These are phyloP conservation scores for Thaumatotibia leucotreta DNA, from an alignment of 1,140 invertebrate genomes.

Conservation along the genomic window DNA sequence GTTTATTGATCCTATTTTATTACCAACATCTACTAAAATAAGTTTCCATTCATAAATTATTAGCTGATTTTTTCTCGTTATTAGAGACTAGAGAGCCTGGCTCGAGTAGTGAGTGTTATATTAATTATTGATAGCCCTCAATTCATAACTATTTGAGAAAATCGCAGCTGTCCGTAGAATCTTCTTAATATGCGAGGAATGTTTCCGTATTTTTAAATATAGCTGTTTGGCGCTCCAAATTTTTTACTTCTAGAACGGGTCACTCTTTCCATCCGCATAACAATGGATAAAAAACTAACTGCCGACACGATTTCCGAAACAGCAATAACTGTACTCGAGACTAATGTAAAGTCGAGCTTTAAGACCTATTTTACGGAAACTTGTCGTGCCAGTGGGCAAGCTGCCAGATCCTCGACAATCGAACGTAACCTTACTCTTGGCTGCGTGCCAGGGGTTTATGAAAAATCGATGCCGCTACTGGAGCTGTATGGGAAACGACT, in stretches of 20 bases:
- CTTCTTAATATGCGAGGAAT: not conserved
- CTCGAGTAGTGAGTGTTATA: no score
- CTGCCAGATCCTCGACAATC: not conserved
- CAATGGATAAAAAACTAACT: not conserved
- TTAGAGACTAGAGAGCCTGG: no score
- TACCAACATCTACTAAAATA: no score
- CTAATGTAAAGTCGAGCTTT: slow-evolving; percentile 10
- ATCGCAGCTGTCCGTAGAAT: no score
- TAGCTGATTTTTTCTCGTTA: no score
- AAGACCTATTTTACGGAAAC: not conserved
- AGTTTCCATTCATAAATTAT: no score
- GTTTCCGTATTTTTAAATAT: not conserved
- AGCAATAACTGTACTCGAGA: not conserved
- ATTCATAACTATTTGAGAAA: no score
- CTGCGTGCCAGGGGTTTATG: not conserved
- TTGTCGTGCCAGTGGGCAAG: slow-evolving; percentile 3
- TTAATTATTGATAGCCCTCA: no score
- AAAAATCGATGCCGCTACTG: slow-evolving; percentile 10
- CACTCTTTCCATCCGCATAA: not conserved
- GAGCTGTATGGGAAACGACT: not conserved
- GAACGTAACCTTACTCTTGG: slow-evolving; percentile 9
- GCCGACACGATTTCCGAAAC: not conserved
- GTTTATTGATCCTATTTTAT: no score
- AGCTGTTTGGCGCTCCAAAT: not conserved
- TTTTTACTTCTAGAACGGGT: not conserved